A percentile compares a stretch with the other conserved stretches of the same genome.
phyloP scores from a whole-genome alignment of 1,140 invertebrate genomes.

The Sarcophaga bullata region DNA sequence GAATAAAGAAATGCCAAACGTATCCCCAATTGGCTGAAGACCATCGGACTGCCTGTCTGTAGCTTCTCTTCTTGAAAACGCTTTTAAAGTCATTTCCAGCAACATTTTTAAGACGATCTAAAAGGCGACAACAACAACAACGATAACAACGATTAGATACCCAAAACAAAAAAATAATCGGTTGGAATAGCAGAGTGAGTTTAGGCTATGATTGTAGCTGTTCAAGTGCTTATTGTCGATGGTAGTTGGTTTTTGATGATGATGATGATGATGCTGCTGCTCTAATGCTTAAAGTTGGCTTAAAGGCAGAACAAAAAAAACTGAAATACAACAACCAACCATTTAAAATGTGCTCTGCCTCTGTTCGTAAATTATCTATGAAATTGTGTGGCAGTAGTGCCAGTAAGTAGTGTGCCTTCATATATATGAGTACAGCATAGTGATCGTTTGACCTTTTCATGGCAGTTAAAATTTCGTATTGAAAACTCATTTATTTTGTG shows the following conservation, averaged over 20 bases:
- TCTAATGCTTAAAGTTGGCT: too few relatives aligned
- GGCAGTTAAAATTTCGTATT: neutral
- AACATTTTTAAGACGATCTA: neutral
- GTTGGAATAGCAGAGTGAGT: too few relatives aligned
- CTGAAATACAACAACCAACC: too few relatives aligned
- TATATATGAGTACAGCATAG: neutral
- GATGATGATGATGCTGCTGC: neutral
- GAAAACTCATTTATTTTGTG: conserved; percentile 4
- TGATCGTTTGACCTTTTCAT: conserved; percentile 5
- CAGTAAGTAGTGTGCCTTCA: neutral
- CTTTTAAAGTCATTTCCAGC: neutral
- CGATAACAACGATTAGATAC: neutral
- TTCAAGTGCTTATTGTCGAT: neutral
- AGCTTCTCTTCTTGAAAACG: neutral
- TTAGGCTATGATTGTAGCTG: neutral
- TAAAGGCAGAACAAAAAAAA: too few relatives aligned
- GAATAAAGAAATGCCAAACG: conserved; percentile 18
- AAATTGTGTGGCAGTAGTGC: neutral
- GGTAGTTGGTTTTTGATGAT: neutral
- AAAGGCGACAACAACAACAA: neutral
- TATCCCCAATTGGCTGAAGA: neutral
- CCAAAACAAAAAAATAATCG: neutral
- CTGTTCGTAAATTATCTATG: neutral
- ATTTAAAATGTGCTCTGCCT: neutral
- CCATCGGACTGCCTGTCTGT: neutral